Evolutionary conservation across 2,113 vertebrate genomes (phyloP), one percentile per base, ranked within the genome.

Genomic region (Geococcyx californianus): DNA sequence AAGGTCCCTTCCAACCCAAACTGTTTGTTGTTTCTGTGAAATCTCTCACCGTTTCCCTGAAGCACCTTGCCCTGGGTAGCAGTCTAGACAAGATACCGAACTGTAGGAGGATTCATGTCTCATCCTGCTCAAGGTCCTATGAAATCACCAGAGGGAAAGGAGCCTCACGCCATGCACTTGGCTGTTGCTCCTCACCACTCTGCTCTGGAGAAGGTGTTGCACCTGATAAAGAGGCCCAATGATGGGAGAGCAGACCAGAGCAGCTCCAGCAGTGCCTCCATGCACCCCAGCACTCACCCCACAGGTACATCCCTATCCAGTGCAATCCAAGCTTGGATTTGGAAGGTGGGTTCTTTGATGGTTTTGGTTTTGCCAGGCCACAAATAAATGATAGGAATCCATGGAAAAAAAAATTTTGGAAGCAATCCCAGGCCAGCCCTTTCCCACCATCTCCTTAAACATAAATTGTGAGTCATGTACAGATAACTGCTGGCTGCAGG

Each of bases 41-140:
- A 20, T 6, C 17, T 11, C 58, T 20, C 2, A 1, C 25, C 45
- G 8, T 16, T 3, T 70, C 42, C 26, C 64, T n/a, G 60, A 18
- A 55, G 58, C 62, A 13, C 8, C 70, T 7, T n/a, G 34, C 59
- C 36, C 13, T 0, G 23, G 1, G 0, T 0, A 33, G 36, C 52
- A 42, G 49, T 9, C 34, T 59, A 59, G 62, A 66, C 73, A 49
- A 66, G 64, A 67, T 0, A 17, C n/a, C 25, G 28, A 7, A 6
- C 67, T 5, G 40, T 7, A n/a, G 59, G 38, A 69, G 64, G 31
- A 38, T 16, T 44, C 60, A 0, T 10, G 60, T 29, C 56, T 31
- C 21, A 31, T 75, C 82, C 55, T 84, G 85, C 73, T 80, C 36
- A 2, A 34, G 20, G 14, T 56, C 29, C 80, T 64, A 3, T 13